Evolutionary conservation across 2,888 invertebrate genomes (phyloP).

Genomic region (Lepidochrysops patricia): DNA sequence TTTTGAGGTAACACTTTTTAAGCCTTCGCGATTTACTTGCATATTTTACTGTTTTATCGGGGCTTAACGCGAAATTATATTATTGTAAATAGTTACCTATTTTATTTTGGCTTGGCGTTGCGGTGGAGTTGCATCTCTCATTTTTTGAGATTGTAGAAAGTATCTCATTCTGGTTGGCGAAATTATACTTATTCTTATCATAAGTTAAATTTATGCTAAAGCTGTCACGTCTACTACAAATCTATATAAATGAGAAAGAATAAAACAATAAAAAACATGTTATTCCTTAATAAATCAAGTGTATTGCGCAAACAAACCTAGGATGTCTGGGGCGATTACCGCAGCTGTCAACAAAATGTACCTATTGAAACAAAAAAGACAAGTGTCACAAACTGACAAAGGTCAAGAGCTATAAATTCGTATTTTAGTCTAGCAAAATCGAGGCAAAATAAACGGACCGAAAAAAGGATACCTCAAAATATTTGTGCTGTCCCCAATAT

Average conservation of each 20-base stretch:
- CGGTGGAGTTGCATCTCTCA: too few species aligned
- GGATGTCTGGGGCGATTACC: not conserved
- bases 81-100: too few species aligned
- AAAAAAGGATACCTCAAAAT: not conserved
- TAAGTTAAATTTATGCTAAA: too few species aligned
- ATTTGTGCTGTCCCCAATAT: not conserved
- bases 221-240: too few species aligned
- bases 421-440: not conserved
- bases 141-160: too few species aligned
- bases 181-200: too few species aligned
- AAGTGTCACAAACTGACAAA: not conserved
- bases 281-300: not conserved
- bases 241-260: not conserved
- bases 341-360: constrained; percentile 2
- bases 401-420: constrained; percentile 5
- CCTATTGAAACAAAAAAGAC: not conserved
- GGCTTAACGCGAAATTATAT: too few species aligned
- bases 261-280: not conserved
- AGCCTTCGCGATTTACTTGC: too few species aligned
- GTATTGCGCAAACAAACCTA: not conserved
- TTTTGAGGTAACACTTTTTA: not conserved
- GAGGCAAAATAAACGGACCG: constrained; percentile 1
- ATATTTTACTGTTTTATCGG: too few species aligned
- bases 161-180: too few species aligned
- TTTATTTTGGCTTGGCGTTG: not conserved